Percentiles rank a stretch among this genome's conserved stretches.
Evolutionary conservation across 2,113 vertebrate species (phyloP).

Genomic region (Tychaedon coryphoeus): DNA sequence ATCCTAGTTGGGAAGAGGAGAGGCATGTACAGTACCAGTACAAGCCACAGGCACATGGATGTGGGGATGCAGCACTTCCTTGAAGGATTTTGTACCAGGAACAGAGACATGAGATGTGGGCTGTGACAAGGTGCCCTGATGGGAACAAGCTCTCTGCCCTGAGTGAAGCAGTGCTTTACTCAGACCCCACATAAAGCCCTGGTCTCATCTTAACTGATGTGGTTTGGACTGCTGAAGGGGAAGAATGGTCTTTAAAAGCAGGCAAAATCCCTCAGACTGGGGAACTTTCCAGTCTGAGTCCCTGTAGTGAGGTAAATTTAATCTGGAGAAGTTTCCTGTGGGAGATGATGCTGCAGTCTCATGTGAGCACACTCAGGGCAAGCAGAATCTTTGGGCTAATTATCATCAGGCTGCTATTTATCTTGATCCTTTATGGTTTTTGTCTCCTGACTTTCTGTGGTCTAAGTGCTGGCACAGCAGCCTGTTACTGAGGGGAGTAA

Average conservation of each 20-base stretch:
- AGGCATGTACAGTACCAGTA: rapidly evolving
- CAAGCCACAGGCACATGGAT: rapidly evolving
- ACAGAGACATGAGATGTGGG: not conserved
- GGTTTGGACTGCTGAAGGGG: not conserved
- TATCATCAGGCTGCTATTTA: not conserved
- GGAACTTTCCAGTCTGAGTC: not conserved
- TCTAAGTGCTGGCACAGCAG: not conserved
- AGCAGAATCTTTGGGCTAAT: not conserved
- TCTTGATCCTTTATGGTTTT: not conserved
- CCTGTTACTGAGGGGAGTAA: not conserved
- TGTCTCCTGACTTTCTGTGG: not conserved
- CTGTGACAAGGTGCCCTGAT: not conserved
- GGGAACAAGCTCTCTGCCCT: not conserved
- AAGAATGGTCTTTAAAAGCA: not conserved
- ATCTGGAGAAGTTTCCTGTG: not conserved
- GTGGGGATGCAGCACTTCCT: not conserved
- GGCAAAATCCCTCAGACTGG: not conserved
- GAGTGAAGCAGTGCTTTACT: not conserved
- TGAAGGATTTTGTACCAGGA: not conserved
- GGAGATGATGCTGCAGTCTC: not conserved
- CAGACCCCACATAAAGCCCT: not conserved
- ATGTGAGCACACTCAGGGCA: not conserved
- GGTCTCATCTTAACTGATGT: not conserved
- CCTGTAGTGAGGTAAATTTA: not conserved
- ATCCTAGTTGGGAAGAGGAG: not conserved